Conservation (phyloP, 2,888 invertebrate species). For the Eupithecia subumbrata region DNA sequence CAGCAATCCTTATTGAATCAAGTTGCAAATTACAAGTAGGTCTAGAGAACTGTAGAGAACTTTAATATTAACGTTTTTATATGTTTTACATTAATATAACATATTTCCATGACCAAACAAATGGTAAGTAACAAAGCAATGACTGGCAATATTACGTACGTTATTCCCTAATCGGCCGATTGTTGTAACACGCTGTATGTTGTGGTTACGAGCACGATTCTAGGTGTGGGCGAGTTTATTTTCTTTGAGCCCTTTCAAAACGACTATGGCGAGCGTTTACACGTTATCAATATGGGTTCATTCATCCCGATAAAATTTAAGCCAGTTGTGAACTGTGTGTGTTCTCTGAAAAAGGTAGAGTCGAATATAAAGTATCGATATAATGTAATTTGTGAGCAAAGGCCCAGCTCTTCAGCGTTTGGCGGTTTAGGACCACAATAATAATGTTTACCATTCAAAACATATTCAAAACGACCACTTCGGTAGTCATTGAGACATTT, state of each 20-base stretch:
- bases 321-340: constrained; percentile 1
- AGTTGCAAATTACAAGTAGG: neutral
- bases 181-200: constrained; percentile 57
- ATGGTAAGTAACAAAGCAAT: constrained; percentile 17
- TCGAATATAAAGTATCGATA: neutral
- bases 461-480: too few relatives aligned
- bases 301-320: constrained; percentile 34
- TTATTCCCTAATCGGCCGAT: constrained; percentile 23
- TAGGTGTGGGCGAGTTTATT: constrained; percentile 64
- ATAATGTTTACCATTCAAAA: too few relatives aligned
- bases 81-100: too few relatives aligned
- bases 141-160: constrained; percentile 21
- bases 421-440: too few relatives aligned
- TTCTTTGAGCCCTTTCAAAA: constrained; percentile 60
- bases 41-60: too few relatives aligned
- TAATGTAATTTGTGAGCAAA: neutral
- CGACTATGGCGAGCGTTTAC: constrained; percentile 46
- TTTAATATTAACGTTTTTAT: too few relatives aligned
- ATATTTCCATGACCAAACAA: too few relatives aligned
- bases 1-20: neutral
- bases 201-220: constrained; percentile 63
- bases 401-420: too few relatives aligned
- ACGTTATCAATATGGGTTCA: constrained; percentile 46
- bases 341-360: neutral
- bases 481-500: too few relatives aligned